phyloP scores from a whole-genome alignment of 2,113 vertebrate species.

The Pomatorhinus ruficollis region DNA sequence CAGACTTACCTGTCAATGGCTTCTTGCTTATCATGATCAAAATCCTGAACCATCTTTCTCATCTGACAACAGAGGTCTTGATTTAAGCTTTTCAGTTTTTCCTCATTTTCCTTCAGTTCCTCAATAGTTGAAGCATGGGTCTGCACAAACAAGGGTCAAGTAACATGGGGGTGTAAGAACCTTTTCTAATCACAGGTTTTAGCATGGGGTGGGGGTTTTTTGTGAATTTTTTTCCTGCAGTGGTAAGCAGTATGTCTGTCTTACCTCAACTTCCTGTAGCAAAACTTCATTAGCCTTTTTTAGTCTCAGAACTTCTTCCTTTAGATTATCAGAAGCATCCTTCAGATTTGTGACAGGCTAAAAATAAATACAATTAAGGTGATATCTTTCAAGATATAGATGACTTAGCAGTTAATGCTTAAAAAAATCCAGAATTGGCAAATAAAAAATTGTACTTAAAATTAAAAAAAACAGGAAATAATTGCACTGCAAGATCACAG shows the following conservation, averaged over 20 bases:
- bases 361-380: neutral
- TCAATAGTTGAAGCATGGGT: slow-evolving; percentile 70
- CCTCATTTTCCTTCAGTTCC: slow-evolving; percentile 84
- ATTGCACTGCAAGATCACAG: neutral
- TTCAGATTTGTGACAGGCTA: slow-evolving; percentile 71
- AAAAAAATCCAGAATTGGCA: neutral
- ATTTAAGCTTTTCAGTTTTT: slow-evolving; percentile 85
- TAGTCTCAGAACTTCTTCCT: slow-evolving; percentile 77
- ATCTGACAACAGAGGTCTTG: slow-evolving; percentile 92
- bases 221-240: neutral
- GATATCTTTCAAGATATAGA: neutral
- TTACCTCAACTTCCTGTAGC: slow-evolving; percentile 83
- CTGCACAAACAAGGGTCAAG: slow-evolving; percentile 59
- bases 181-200: neutral
- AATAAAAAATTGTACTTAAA: neutral
- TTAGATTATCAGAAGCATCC: slow-evolving; percentile 57
- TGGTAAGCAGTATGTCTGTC: neutral
- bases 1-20: slow-evolving; percentile 80
- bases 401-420: neutral
- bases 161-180: neutral
- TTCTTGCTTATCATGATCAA: slow-evolving; percentile 94
- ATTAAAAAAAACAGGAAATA: neutral
- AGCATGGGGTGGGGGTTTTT: accelerated
- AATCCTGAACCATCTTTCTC: slow-evolving; percentile 93
- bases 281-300: slow-evolving; percentile 79